Conservation (phyloP, 2,797 vertebrate genomes). For the Tragopan temminckii region DNA sequence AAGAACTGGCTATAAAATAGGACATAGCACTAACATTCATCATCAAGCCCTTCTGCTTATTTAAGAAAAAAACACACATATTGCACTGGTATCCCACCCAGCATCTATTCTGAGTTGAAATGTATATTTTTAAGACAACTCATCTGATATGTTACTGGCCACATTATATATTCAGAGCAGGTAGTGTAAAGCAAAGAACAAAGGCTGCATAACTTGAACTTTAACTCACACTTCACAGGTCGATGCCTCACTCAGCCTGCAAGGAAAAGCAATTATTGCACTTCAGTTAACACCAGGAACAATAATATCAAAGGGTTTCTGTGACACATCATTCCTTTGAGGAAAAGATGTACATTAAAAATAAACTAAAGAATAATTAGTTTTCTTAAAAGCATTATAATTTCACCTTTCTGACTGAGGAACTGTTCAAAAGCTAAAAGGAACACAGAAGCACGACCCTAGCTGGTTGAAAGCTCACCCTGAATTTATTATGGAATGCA, state of each 20-base stretch:
- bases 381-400: conserved; percentile 82
- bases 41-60: background rate
- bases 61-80: background rate
- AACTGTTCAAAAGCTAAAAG: conserved; percentile 71
- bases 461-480: conserved; percentile 35
- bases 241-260: conserved; percentile 61
- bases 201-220: conserved; percentile 77
- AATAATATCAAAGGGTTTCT: conserved; percentile 57
- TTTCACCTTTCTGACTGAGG: conserved; percentile 68
- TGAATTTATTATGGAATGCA: background rate
- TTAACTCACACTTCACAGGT: conserved; percentile 78
- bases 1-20: conserved; percentile 7
- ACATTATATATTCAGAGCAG: conserved; percentile 74
- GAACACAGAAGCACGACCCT: conserved; percentile 27
- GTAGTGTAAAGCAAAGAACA: conserved; percentile 70
- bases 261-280: conserved; percentile 80
- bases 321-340: conserved; percentile 50
- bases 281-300: conserved; percentile 67
- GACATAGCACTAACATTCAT: background rate
- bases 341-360: conserved; percentile 53
- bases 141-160: conserved; percentile 12
- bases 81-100: background rate
- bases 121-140: background rate
- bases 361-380: conserved; percentile 47
- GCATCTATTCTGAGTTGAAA: background rate